Conservation (phyloP, 2,113 vertebrate species). For the Pimephales promelas region DNA sequence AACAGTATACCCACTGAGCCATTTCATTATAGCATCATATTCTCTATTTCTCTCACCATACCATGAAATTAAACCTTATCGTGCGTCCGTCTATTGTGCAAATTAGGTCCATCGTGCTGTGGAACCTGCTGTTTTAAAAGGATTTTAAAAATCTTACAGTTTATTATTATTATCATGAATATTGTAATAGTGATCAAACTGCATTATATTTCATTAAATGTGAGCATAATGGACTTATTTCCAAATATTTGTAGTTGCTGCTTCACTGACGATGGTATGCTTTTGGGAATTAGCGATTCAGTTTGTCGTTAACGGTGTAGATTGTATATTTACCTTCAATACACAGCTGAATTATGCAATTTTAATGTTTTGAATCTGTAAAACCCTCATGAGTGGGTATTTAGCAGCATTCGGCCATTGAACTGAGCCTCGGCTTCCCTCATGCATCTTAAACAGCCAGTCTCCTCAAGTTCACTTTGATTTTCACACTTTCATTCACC, state of each 20-base stretch:
- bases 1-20: too few relatives aligned
- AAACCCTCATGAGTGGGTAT: not conserved
- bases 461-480: slow-evolving; percentile 39
- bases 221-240: not conserved
- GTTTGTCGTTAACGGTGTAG: not conserved
- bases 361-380: too few relatives aligned
- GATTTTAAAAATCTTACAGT: too few relatives aligned
- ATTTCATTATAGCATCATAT: too few relatives aligned
- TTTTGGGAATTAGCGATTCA: not conserved
- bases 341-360: not conserved
- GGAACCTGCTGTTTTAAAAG: not conserved
- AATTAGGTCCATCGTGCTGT: not conserved
- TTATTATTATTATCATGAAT: not conserved
- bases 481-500: slow-evolving; percentile 40
- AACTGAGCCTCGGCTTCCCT: not conserved
- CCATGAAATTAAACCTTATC: not conserved
- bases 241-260: not conserved
- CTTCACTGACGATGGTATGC: not conserved
- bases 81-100: not conserved
- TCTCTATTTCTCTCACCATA: not conserved
- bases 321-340: not conserved
- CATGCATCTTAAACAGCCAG: slow-evolving; percentile 13
- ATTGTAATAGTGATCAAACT: not conserved
- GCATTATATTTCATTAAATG: not conserved
- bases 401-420: not conserved